phyloP scores from a whole-genome alignment of 2,797 vertebrate genomes.

The Cossypha niveicapilla region DNA sequence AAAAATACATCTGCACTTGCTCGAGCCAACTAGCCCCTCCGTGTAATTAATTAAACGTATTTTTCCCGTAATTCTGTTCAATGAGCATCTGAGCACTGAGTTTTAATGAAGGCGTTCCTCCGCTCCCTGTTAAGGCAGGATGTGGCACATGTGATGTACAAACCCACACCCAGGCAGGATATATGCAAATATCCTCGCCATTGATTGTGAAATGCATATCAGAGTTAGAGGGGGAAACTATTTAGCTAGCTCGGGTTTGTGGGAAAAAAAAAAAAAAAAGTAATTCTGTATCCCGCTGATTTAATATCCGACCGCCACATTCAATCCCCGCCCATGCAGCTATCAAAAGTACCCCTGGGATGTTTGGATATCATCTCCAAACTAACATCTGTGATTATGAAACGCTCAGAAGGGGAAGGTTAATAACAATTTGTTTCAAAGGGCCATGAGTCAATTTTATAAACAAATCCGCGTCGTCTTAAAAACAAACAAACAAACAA shows the following conservation, averaged over 20 bases:
- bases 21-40: not conserved
- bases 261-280: not conserved
- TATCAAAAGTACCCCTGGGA: constrained; percentile 51
- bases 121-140: not conserved
- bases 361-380: constrained; percentile 66
- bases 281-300: constrained; percentile 64
- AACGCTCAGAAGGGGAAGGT: constrained; percentile 46
- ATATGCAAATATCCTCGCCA: constrained; percentile 1
- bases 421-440: constrained; percentile 27
- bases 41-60: not conserved
- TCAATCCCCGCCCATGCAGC: constrained; percentile 45
- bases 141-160: not conserved
- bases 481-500: not conserved
- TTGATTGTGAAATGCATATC: constrained; percentile 39
- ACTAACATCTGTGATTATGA: constrained; percentile 44
- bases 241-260: constrained; percentile 1
- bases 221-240: constrained; percentile 23
- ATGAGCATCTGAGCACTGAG: not conserved
- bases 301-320: constrained; percentile 61
- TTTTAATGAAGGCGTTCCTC: constrained; percentile 4
- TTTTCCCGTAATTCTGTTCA: not conserved
- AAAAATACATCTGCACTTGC: not conserved
- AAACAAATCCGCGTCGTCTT: not conserved
- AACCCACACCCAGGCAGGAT: not conserved
- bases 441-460: constrained; percentile 5